Conservation (phyloP, 2,113 vertebrate species). For the Struthidea cinerea region DNA sequence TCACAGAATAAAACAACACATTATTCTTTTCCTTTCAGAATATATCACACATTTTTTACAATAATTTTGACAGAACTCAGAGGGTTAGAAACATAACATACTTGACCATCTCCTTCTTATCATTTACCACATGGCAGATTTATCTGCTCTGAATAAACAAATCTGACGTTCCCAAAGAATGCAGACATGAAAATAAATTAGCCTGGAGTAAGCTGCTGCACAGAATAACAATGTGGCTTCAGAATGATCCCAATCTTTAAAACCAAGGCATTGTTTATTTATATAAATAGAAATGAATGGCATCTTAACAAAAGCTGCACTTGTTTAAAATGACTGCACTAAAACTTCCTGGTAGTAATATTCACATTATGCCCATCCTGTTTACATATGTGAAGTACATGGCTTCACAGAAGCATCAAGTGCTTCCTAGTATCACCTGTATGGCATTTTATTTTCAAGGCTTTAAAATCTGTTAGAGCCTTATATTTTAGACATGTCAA, state of each 20-base stretch:
- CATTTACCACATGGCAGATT: constrained; percentile 9
- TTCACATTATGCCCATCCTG: not conserved
- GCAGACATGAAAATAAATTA: constrained; percentile 29
- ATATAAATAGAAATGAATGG: constrained; percentile 37
- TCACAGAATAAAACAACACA: not conserved
- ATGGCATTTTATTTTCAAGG: not conserved
- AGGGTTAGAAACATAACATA: constrained; percentile 29
- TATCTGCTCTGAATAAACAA: constrained; percentile 47
- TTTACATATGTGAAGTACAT: not conserved
- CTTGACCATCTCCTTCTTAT: not conserved
- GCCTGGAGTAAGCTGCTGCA: not conserved
- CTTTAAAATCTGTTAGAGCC: not conserved
- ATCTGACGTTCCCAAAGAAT: not conserved
- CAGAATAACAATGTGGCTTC: constrained; percentile 26
- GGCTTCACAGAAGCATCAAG: not conserved
- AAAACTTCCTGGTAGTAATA: not conserved
- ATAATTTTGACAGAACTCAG: constrained; percentile 41
- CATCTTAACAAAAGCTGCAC: not conserved
- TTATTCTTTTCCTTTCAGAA: constrained; percentile 17
- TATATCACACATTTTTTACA: constrained; percentile 27
- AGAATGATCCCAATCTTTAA: constrained; percentile 6
- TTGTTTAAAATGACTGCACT: not conserved
- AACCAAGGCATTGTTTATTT: not conserved
- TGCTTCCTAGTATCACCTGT: not conserved
- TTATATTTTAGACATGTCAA: not conserved